Base-by-base conservation (phyloP, 2,113 vertebrate genomes). In the Chionodraco myersi region DNA sequence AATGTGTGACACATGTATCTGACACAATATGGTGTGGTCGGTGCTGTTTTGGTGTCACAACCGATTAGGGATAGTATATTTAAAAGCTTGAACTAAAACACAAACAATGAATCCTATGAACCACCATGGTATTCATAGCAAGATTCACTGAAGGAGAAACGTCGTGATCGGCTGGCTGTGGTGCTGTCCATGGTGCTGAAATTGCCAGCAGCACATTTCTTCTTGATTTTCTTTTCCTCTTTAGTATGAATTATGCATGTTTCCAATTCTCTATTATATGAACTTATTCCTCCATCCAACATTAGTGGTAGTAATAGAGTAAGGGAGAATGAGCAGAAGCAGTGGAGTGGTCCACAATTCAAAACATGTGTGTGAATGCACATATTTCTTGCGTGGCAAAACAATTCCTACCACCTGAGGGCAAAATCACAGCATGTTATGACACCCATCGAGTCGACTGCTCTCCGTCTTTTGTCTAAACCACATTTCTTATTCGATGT, bases 161-260 rank as follows among this genome's bases (percentile, higher is more conserved):
- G 30, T 2, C 12, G 12, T 56, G 71, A 4, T 45, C 47, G 30
- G 21, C 66, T 63, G 65, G 2, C 26, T 48, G 41, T 54, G 78
- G 51, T 18, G 77, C 92, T 95, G 86, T 94, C 92, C 92, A 11
- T 88, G 92, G 92, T 94, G 54, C 93, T 94, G 93, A 93, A 93
- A 72, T 30, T 11, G 51, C 23, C 36, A 14, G 34, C 3, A 23
- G 51, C 44, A 15, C 0, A 10, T 41, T 72, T 82, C n/a, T 10
- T 75, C 14, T 23, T 4, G n/a, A 41, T 63, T 11, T 12, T 34
- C 49, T 16, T 13, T 66, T 73, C 73, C 54, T 78, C 21, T 77
- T 54, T 13, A 47, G 4, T 72, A 62, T 68, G 45, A 85, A 76
- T 75, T 34, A 21, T 75, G 15, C 81, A 73, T 72, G 41, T 78